Conservation (phyloP, 2,113 vertebrate species). For the Erinaceus europaeus region DNA sequence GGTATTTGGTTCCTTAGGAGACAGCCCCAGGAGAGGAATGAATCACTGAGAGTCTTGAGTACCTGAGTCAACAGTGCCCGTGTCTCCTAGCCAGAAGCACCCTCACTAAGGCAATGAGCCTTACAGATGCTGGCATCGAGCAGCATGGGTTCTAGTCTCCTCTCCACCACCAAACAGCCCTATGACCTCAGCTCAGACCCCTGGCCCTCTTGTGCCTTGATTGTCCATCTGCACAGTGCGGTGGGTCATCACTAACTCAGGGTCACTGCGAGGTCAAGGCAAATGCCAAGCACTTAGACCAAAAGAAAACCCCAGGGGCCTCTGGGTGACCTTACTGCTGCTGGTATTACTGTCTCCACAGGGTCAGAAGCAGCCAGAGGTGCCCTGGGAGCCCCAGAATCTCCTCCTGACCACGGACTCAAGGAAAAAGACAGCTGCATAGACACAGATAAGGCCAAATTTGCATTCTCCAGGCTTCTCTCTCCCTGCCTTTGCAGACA, state of each 20-base stretch:
- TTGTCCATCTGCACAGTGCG: neutral
- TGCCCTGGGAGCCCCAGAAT: neutral
- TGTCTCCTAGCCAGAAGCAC: neutral
- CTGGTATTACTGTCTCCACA: neutral
- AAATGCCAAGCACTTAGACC: constrained; percentile 1
- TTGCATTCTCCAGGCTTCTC: constrained; percentile 58
- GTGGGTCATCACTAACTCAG: neutral
- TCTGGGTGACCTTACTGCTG: neutral
- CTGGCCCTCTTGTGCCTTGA: neutral
- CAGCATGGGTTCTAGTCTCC: neutral
- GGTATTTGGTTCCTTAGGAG: too few species aligned
- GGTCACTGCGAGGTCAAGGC: neutral
- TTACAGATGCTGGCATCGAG: neutral
- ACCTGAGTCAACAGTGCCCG: neutral
- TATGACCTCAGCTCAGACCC: neutral
- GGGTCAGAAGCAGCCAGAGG: neutral
- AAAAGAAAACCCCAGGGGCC: neutral
- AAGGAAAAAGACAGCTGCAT: constrained; percentile 38
- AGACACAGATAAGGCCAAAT: constrained; percentile 48
- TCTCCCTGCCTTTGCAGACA: neutral
- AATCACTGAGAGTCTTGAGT: too few species aligned
- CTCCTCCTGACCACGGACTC: neutral
- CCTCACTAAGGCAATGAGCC: neutral
- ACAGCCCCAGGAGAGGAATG: too few species aligned
- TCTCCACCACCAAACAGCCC: neutral